Percentiles rank a stretch among this genome's conserved stretches.
Evolutionary conservation across 2,888 invertebrate species (phyloP).

Genomic region (Pediacus dermestoides): DNA sequence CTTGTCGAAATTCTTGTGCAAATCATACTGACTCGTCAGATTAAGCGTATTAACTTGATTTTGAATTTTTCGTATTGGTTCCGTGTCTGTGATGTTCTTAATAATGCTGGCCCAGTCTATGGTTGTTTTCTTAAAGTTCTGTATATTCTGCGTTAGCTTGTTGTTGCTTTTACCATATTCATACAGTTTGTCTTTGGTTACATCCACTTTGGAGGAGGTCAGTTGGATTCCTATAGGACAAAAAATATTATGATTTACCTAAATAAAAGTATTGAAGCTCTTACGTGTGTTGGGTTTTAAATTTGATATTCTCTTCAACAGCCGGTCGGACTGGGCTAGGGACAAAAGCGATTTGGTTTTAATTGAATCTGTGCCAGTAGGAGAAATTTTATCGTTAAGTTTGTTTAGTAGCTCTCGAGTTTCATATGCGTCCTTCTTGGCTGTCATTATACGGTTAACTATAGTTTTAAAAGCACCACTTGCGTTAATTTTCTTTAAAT

Average conservation of each 20-base stretch:
- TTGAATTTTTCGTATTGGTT: slow-evolving; percentile 40
- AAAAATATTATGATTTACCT: too few species aligned
- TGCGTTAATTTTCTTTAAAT: slow-evolving; percentile 60
- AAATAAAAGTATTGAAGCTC: too few species aligned
- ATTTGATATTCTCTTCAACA: slow-evolving; percentile 51
- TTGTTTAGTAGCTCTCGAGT: slow-evolving; percentile 47
- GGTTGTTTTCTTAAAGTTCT: neutral
- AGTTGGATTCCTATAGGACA: too few species aligned
- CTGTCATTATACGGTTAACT: slow-evolving; percentile 65
- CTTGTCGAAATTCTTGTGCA: slow-evolving; percentile 39
- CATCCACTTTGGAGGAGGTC: slow-evolving; percentile 10
- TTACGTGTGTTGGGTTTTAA: slow-evolving; percentile 17
- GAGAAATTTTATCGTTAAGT: neutral
- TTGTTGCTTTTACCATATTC: slow-evolving; percentile 23
- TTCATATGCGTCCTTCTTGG: slow-evolving; percentile 60
- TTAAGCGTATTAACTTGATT: slow-evolving; percentile 40
- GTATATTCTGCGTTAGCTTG: slow-evolving; percentile 2
- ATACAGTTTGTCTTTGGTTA: slow-evolving; percentile 25
- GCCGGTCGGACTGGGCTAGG: slow-evolving; percentile 54
- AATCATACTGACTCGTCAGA: slow-evolving; percentile 38
- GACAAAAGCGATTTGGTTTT: slow-evolving; percentile 54
- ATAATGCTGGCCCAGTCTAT: slow-evolving; percentile 3
- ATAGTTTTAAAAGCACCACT: slow-evolving; percentile 70
- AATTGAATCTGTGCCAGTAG: slow-evolving; percentile 54
- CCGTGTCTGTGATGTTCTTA: slow-evolving; percentile 27